Evolutionary conservation across 2,113 vertebrate genomes (phyloP), one percentile per base, ranked within the genome.

Genomic region (Bombycilla garrulus): DNA sequence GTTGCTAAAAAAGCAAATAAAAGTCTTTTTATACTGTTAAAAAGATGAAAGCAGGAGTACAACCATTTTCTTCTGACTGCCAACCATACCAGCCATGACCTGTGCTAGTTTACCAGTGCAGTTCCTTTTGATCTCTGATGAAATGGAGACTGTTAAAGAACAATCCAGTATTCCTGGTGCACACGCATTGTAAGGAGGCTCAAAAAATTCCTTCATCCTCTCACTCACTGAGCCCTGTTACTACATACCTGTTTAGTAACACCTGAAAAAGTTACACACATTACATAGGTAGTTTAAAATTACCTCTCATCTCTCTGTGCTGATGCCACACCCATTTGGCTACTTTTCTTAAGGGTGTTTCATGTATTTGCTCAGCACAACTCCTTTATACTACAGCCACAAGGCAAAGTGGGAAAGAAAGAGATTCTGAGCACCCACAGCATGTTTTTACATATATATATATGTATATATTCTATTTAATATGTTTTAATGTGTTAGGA

Each of bases 1-100:
- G 98, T 99, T 99, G 99, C 99, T 99, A 96, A 93, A 96, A 96
- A 95, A 90, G 53, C 28, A 90, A 86, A 93, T 12, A 62, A 31
- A 92, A 89, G 42, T 70, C 24, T 21, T 72, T 53, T 92, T 64
- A 54, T 70, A 35, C 9, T 28, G 25, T 90, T 65, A 92, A 60
- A 91, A 73, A 91, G 80, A 81, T 60, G 71, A 92, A 93, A 91
- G 71, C 29, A 91, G 80, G 25, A 79, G 24, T 53, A 91, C 23
- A 93, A 85, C 9, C 20, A 62, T 77, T 82, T 93, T 53, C 62
- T 92, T 73, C 58, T 88, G 62, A 84, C 50, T 70, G 58, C 42
- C 64, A 88, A 73, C 47, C 18, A 1, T 28, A 80, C 56, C 79
- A 60, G 40, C 67, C 24, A 36, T 33, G 25, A 89, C 45, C 66